These are phyloP conservation scores for Perodicticus potto DNA, from an alignment of 2,797 vertebrate species.

Conservation along the genomic window DNA sequence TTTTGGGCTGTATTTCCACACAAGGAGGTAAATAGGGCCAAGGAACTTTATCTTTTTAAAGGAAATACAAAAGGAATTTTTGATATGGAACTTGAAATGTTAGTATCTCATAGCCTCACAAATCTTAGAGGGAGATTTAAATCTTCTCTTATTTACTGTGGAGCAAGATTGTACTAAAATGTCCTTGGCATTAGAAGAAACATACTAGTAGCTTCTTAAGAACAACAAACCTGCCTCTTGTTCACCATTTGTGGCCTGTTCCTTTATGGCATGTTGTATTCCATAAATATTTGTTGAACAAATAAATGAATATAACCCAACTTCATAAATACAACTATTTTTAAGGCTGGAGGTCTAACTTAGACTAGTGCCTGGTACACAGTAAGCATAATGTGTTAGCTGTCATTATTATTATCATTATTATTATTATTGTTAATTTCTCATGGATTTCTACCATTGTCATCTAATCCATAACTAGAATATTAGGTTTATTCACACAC, in stretches of 20 bases:
- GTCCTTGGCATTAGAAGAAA: conserved; percentile 37
- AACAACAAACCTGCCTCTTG: background rate
- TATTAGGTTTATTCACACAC: fast-evolving
- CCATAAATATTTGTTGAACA: conserved; percentile 13
- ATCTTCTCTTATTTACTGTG: conserved; percentile 30
- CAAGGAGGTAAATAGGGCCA: background rate
- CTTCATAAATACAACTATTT: conserved; percentile 14
- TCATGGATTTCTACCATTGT: conserved; percentile 7
- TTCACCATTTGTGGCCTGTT: conserved; percentile 18
- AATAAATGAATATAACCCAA: conserved; percentile 36
- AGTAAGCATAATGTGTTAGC: background rate
- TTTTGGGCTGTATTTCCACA: background rate
- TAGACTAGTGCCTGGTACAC: background rate
- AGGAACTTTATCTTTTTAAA: background rate
- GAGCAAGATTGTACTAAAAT: conserved; percentile 48
- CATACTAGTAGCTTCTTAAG: background rate
- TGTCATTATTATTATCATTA: background rate
- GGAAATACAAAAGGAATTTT: conserved; percentile 38
- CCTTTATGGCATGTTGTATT: background rate
- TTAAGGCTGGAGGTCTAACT: background rate
- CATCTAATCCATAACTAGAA: background rate
- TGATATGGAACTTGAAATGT: background rate
- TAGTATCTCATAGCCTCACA: background rate
- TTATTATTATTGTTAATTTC: background rate
- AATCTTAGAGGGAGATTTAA: background rate